phyloP scores from a whole-genome alignment of 1,140 invertebrate genomes.

The Melipona quadrifasciata region DNA sequence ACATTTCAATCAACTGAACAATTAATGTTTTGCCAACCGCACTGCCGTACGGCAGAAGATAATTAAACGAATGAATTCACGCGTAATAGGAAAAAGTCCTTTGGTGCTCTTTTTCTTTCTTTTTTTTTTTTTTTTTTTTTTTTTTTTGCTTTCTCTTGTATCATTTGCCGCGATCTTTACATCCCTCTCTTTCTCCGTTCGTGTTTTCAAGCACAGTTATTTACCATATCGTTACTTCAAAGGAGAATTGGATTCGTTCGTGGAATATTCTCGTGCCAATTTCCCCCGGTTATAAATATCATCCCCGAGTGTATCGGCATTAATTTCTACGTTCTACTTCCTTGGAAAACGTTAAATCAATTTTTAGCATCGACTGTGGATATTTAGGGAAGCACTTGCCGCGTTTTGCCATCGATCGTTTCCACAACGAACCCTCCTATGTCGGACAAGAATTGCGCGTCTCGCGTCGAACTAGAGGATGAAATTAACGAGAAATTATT shows the following conservation, averaged over 20 bases:
- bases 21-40: slow-evolving; percentile 22
- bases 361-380: background rate
- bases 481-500: slow-evolving; percentile 29
- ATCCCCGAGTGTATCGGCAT: background rate
- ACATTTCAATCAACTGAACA: slow-evolving; percentile 26
- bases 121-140: too few relatives aligned
- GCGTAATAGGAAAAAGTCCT: slow-evolving; percentile 7
- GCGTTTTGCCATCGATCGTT: background rate
- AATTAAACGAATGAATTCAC: slow-evolving; percentile 30
- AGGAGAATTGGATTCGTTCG: background rate
- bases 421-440: background rate
- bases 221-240: background rate
- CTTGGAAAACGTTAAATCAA: background rate
- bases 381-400: background rate
- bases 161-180: slow-evolving; percentile 15
- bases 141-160: slow-evolving; percentile 37
- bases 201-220: background rate
- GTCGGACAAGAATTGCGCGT: background rate
- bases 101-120: background rate
- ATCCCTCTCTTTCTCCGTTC: slow-evolving; percentile 47
- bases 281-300: background rate
- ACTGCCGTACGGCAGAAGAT: background rate
- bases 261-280: background rate
- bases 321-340: slow-evolving; percentile 1
- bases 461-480: background rate